phyloP scores from a whole-genome alignment of 2,888 invertebrate species.

The Macaria notata region DNA sequence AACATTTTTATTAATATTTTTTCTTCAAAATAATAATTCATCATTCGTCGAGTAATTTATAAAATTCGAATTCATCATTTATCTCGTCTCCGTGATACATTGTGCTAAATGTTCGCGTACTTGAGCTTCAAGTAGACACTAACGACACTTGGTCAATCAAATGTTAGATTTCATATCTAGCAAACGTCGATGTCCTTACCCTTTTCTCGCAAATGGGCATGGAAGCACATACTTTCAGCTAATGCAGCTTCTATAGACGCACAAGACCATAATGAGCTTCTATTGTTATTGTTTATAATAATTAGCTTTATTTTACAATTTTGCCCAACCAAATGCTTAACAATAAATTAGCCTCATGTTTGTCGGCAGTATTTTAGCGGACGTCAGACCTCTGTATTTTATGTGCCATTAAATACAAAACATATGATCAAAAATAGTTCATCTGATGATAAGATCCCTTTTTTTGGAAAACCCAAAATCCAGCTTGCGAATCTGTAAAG shows the following conservation, averaged over 20 bases:
- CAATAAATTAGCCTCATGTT: too few species aligned
- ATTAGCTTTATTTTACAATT: too few species aligned
- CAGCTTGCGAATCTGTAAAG: slow-evolving; percentile 46
- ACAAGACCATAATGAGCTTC: slow-evolving; percentile 2
- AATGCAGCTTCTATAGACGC: slow-evolving; percentile 5
- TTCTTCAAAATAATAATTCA: slow-evolving; percentile 1
- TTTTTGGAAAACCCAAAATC: slow-evolving; percentile 32
- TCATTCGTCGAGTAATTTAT: slow-evolving; percentile 12
- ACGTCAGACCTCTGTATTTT: too few species aligned
- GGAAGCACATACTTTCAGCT: slow-evolving; percentile 9
- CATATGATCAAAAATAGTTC: too few species aligned
- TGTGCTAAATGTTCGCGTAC: slow-evolving; percentile 12
- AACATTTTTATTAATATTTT: slow-evolving; percentile 14
- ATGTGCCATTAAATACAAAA: too few species aligned
- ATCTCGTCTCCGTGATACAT: slow-evolving; percentile 12
- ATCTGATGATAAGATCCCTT: slow-evolving; percentile 1
- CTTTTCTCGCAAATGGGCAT: slow-evolving; percentile 18
- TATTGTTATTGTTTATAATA: too few species aligned
- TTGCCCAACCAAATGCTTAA: too few species aligned
- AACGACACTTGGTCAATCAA: slow-evolving; percentile 26
- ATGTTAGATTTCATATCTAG: slow-evolving; percentile 22
- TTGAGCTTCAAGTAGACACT: slow-evolving; percentile 19
- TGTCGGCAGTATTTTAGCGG: too few species aligned
- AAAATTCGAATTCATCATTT: slow-evolving; percentile 4
- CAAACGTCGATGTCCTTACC: slow-evolving; percentile 19